These are phyloP conservation scores for Amblyteles armatorius DNA, from an alignment of 2,888 invertebrate genomes.

Conservation along the genomic window DNA sequence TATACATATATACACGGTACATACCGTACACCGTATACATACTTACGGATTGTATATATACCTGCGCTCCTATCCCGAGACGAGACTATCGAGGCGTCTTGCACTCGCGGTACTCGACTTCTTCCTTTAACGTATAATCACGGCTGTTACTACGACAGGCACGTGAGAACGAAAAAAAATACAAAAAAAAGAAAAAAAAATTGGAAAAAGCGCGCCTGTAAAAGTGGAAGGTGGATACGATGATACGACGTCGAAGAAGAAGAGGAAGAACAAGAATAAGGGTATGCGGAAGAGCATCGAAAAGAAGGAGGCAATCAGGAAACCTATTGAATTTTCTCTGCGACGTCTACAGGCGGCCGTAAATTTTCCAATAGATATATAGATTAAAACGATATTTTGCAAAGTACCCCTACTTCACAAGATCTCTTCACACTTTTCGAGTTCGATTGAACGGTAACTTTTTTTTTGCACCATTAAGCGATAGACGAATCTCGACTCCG, in stretches of 20 bases:
- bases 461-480: too few species aligned
- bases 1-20: background rate
- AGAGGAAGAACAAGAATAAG: constrained; percentile 34
- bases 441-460: background rate
- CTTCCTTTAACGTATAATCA: constrained; percentile 55
- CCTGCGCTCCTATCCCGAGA: constrained; percentile 25
- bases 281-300: constrained; percentile 24
- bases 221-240: constrained; percentile 46
- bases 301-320: constrained; percentile 68
- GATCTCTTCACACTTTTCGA: constrained; percentile 4
- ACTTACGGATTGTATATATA: background rate
- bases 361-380: constrained; percentile 52
- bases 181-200: constrained; percentile 5
- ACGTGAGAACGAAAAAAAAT: constrained; percentile 16
- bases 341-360: constrained; percentile 42
- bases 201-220: constrained; percentile 24
- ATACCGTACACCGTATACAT: background rate
- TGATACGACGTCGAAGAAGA: constrained; percentile 44
- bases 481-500: too few species aligned
- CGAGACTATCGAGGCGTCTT: constrained; percentile 54
- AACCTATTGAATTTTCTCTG: constrained; percentile 67
- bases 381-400: constrained; percentile 33
- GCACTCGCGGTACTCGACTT: constrained; percentile 28
- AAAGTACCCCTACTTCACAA: constrained; percentile 10
- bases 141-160: constrained; percentile 33